phyloP scores from a whole-genome alignment of 2,113 vertebrate species.

The Gobiocypris rarus region DNA sequence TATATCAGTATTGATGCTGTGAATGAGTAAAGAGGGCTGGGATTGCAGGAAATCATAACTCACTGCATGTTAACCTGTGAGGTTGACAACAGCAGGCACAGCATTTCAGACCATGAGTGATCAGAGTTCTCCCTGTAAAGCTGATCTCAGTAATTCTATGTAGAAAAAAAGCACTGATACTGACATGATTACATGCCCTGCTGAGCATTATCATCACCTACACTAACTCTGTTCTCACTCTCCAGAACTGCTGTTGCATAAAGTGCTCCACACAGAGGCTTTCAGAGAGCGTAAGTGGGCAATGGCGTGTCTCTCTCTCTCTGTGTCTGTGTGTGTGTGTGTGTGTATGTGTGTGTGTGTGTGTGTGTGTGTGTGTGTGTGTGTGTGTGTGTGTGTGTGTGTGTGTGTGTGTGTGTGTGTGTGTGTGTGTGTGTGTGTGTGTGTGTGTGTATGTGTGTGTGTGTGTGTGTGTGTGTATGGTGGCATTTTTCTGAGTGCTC shows the following conservation, averaged over 20 bases:
- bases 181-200: constrained; percentile 17
- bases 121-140: constrained; percentile 7
- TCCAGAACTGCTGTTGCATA: constrained; percentile 33
- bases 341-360: too few species aligned
- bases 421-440: too few species aligned
- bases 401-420: too few species aligned
- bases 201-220: constrained; percentile 25
- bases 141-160: constrained; percentile 11
- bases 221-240: constrained; percentile 11
- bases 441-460: too few species aligned
- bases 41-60: constrained; percentile 5
- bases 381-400: too few species aligned
- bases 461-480: too few species aligned
- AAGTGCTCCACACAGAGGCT: constrained; percentile 31
- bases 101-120: neutral
- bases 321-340: too few species aligned
- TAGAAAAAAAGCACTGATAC: neutral
- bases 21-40: neutral
- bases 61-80: neutral
- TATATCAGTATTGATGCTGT: neutral
- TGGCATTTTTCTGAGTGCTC: constrained; percentile 35
- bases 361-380: too few species aligned
- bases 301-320: neutral
- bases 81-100: constrained; percentile 8
- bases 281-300: constrained; percentile 35